Evolutionary conservation across 2,797 vertebrate genomes (phyloP).

Genomic region (Helarctos malayanus): DNA sequence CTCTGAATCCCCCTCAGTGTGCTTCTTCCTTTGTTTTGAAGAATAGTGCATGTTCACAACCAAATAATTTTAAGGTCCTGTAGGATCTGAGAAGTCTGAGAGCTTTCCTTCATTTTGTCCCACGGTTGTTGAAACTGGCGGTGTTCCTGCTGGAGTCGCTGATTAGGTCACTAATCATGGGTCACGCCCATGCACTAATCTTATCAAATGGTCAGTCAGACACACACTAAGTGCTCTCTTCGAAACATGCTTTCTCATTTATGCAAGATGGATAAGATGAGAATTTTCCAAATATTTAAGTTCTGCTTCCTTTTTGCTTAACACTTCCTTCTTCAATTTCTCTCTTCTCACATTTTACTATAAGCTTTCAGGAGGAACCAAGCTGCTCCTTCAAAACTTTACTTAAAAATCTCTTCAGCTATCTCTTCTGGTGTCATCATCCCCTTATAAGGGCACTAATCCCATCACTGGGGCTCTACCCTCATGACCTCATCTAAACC

Average conservation of each 20-base stretch:
- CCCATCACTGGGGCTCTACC: background rate
- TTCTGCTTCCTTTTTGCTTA: background rate
- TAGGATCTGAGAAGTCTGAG: background rate
- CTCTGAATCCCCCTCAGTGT: background rate
- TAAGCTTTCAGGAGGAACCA: background rate
- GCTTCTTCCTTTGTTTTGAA: background rate
- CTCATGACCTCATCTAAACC: background rate
- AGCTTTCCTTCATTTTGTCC: background rate
- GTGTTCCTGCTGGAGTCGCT: background rate
- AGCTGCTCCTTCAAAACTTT: conserved; percentile 2
- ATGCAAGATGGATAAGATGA: background rate
- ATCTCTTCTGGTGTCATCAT: background rate
- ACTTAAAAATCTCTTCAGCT: conserved; percentile 10
- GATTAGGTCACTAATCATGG: background rate
- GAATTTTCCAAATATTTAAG: conserved; percentile 29
- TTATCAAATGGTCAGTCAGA: conserved; percentile 8
- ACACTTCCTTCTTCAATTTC: background rate
- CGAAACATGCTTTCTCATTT: background rate
- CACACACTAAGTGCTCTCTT: background rate
- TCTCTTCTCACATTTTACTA: background rate
- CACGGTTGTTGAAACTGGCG: background rate
- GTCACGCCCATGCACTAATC: background rate
- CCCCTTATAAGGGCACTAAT: background rate
- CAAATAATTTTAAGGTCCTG: background rate
- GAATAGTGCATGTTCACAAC: background rate